phyloP scores from a whole-genome alignment of 2,113 vertebrate species.

The Eidolon helvum region DNA sequence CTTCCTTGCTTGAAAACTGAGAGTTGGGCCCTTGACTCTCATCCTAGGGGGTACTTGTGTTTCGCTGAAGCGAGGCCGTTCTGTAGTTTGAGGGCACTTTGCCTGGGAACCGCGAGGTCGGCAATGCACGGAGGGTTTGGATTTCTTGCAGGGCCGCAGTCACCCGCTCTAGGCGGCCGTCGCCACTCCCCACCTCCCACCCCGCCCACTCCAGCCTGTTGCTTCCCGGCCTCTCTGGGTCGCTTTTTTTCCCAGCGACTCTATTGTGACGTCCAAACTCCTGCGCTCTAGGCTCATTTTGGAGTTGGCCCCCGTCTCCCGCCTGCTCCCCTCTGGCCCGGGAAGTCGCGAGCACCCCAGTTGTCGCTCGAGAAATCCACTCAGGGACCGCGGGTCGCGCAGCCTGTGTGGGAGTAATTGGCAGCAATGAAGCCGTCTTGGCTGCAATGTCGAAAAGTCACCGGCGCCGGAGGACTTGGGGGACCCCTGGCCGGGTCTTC shows the following conservation, averaged over 20 bases:
- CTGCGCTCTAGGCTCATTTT: neutral
- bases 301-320: neutral
- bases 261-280: neutral
- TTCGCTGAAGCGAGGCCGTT: neutral
- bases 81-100: neutral
- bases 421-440: conserved; percentile 68
- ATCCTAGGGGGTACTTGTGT: neutral
- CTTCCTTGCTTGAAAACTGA: neutral
- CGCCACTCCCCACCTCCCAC: rapidly evolving
- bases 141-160: rapidly evolving
- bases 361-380: rapidly evolving
- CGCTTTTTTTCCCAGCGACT: conserved; percentile 59
- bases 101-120: neutral
- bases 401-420: neutral
- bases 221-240: conserved; percentile 40
- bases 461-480: conserved; percentile 61
- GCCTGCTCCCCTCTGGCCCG: rapidly evolving
- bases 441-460: conserved; percentile 72
- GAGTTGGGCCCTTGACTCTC: too few relatives aligned
- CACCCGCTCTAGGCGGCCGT: neutral
- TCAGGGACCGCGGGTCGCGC: rapidly evolving
- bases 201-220: neutral
- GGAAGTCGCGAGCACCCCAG: rapidly evolving
- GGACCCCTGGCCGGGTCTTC: conserved; percentile 46
- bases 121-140: rapidly evolving